A percentile compares a stretch with the other conserved stretches of the same genome.
Conservation (phyloP, 2,797 vertebrate genomes). For the Aselliscus stoliczkanus region DNA sequence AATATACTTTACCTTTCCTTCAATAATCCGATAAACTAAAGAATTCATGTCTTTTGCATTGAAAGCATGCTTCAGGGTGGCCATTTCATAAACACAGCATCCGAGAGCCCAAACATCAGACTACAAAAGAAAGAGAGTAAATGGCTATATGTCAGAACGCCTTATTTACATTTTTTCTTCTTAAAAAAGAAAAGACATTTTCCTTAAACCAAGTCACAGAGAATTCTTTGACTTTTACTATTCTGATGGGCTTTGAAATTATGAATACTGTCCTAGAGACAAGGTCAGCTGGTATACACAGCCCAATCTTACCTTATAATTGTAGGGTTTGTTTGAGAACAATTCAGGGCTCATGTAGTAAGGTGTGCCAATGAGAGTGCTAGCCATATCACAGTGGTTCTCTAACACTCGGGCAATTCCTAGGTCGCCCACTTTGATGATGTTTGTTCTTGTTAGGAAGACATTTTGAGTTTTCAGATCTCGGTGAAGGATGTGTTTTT, state of each 20-base stretch:
- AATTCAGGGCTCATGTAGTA: slow-evolving; percentile 99
- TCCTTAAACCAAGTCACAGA: neutral
- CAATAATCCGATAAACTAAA: slow-evolving; percentile 95
- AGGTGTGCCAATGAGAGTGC: slow-evolving; percentile 96
- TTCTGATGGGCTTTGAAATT: slow-evolving; percentile 6
- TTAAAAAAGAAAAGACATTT: neutral
- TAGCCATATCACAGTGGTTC: slow-evolving; percentile 97
- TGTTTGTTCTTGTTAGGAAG: slow-evolving; percentile 95
- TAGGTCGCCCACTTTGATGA: slow-evolving; percentile 98
- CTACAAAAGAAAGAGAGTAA: slow-evolving; percentile 79
- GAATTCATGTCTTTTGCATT: slow-evolving; percentile 99
- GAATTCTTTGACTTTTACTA: neutral
- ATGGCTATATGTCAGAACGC: neutral
- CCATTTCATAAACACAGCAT: slow-evolving; percentile 98
- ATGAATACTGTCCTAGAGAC: neutral
- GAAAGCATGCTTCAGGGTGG: slow-evolving; percentile 97
- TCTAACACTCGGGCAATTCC: slow-evolving; percentile 96
- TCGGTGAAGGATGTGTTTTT: slow-evolving; percentile 94
- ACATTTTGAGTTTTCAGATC: slow-evolving; percentile 99
- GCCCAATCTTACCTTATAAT: slow-evolving; percentile 90
- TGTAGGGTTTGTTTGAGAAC: slow-evolving; percentile 97
- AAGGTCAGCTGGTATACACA: neutral
- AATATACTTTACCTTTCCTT: slow-evolving; percentile 92
- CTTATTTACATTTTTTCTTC: neutral
- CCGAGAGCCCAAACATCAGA: slow-evolving; percentile 98